These are phyloP conservation scores for Drosophila ochracea DNA, from an alignment of 2,888 invertebrate genomes.

Conservation along the genomic window DNA sequence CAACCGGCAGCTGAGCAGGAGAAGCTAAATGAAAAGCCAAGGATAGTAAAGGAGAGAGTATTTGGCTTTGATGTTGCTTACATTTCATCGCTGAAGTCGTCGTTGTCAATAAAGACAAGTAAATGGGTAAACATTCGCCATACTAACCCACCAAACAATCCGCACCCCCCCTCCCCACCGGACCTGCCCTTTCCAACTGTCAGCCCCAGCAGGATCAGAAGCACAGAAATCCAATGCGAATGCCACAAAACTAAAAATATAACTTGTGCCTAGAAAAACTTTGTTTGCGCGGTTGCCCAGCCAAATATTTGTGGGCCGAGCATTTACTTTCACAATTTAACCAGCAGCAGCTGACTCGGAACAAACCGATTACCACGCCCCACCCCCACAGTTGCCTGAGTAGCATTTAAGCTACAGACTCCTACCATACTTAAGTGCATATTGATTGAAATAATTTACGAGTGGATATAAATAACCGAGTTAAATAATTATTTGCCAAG, in stretches of 20 bases:
- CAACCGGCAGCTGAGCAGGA: slow-evolving; percentile 33
- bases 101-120: slow-evolving; percentile 72
- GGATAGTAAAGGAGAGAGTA: slow-evolving; percentile 46
- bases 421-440: slow-evolving; percentile 25
- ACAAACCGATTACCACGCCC: slow-evolving; percentile 45
- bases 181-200: neutral
- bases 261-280: slow-evolving; percentile 65
- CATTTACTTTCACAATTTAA: slow-evolving; percentile 36
- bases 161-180: neutral
- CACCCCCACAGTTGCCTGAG: neutral
- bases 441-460: slow-evolving; percentile 38
- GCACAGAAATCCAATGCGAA: slow-evolving; percentile 21
- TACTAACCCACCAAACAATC: neutral
- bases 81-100: slow-evolving; percentile 75
- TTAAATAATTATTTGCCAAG: neutral
- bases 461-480: slow-evolving; percentile 19
- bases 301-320: slow-evolving; percentile 71
- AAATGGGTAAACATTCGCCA: slow-evolving; percentile 67
- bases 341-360: slow-evolving; percentile 52
- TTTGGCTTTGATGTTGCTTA: slow-evolving; percentile 78
- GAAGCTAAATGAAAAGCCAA: slow-evolving; percentile 32
- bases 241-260: slow-evolving; percentile 75
- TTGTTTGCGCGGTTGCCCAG: slow-evolving; percentile 65
- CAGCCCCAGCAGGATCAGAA: slow-evolving; percentile 17
- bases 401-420: slow-evolving; percentile 9